Evolutionary conservation across 2,797 vertebrate genomes (phyloP), one percentile per base, ranked within the genome.

Genomic region (Pantherophis alleghaniensis): DNA sequence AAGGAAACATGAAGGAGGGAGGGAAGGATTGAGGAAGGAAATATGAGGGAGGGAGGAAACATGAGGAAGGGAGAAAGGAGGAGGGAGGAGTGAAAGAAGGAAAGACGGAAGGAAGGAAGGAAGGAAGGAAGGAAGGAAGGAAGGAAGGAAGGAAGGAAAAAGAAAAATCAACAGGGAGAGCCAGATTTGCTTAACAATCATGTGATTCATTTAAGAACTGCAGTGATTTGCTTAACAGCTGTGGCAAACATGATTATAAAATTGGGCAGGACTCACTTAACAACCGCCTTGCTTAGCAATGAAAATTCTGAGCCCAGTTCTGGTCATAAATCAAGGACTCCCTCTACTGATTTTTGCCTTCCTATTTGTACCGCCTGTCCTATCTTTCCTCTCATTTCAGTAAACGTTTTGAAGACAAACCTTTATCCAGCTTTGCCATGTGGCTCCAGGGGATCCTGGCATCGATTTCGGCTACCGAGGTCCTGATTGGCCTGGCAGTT

Each of bases 391-490:
- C 66, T 86, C 51, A 88, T 92, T 89, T 55, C 22, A 28, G 32
- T 0, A 60, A 88, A 88, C 53, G 55, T 13, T 16, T 2, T 86
- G 16, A 61, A n/a, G 0, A 1, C 2, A 1, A 0, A 0, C 0
- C 6, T 9, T 91, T 1, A 0, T 42, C 14, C 32, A 2, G 14
- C 14, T 90, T 93, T 22, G 87, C 0, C 0, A 91, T 93, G 93
- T 57, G 2, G 0, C 90, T 87, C 86, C 0, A 6, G 87, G 92
- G 63, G 47, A 92, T 87, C 90, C 89, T 86, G 59, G 97, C 97
- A 0, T 2, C 95, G 0, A 53, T 98, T 93, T 98, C 98, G 0
- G 96, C 97, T 7, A 97, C 97, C 0, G 98, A 98, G 96, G 92
- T 97, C 92, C 95, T 99, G 32, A 79, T 98, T 10, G 97, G 95